Conservation (phyloP, 1,140 invertebrate species). For the Drosophila santomea region DNA sequence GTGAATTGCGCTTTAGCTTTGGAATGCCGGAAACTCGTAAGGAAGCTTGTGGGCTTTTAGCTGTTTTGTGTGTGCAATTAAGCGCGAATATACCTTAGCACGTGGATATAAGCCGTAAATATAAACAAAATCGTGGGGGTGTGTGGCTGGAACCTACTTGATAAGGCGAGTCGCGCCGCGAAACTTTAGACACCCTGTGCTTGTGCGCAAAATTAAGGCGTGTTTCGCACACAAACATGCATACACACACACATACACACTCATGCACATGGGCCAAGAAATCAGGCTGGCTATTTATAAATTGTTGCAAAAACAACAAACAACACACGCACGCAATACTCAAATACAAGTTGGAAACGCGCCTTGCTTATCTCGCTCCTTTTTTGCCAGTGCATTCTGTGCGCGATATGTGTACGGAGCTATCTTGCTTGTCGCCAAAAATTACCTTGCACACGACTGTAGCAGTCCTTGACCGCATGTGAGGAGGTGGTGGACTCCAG, state of each 20-base stretch:
- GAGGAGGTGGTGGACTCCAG: constrained; percentile 59
- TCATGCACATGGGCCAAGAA: constrained; percentile 33
- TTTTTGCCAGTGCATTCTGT: constrained; percentile 16
- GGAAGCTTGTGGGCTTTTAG: constrained; percentile 13
- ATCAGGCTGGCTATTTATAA: constrained; percentile 71
- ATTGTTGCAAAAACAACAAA: constrained; percentile 67
- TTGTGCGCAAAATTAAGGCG: constrained; percentile 65
- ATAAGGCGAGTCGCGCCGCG: constrained; percentile 12
- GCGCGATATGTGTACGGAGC: not conserved
- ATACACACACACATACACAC: constrained; percentile 27
- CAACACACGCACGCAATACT: constrained; percentile 33
- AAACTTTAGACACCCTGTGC: constrained; percentile 29
- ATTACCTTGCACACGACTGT: constrained; percentile 83
- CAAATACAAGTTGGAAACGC: constrained; percentile 2
- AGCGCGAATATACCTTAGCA: constrained; percentile 10
- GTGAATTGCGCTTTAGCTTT: constrained; percentile 32
- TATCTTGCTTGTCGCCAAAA: not conserved
- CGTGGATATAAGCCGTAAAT: constrained; percentile 13
- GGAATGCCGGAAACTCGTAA: constrained; percentile 20
- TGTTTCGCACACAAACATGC: constrained; percentile 37
- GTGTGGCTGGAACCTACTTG: not conserved
- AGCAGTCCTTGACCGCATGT: constrained; percentile 76
- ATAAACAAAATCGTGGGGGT: constrained; percentile 11
- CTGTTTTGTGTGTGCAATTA: constrained; percentile 11
- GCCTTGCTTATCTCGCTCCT: not conserved